Conservation (phyloP, 2,797 vertebrate genomes). For the Sarcoramphus papa region DNA sequence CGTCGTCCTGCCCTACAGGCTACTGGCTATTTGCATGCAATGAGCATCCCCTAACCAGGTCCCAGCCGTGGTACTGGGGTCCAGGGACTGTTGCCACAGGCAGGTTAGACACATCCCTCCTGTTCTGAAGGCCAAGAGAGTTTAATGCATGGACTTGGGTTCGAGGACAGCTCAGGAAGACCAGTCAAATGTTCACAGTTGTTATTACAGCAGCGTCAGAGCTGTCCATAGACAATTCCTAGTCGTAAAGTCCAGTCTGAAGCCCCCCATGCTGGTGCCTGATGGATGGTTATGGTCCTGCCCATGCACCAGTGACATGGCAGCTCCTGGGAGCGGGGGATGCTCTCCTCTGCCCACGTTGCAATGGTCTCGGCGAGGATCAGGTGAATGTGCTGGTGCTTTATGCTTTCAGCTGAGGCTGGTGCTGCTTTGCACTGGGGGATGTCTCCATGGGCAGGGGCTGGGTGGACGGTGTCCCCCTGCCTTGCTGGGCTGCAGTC, state of each 20-base stretch:
- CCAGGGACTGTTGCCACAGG: not conserved
- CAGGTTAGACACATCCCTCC: not conserved
- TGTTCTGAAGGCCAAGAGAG: not conserved
- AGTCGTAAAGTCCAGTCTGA: not conserved
- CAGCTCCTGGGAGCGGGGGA: not conserved
- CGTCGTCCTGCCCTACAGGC: not conserved
- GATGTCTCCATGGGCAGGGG: not conserved
- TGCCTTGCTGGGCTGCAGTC: not conserved
- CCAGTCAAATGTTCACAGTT: not conserved
- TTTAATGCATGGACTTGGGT: not conserved
- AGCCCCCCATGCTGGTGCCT: not conserved
- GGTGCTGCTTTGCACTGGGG: not conserved
- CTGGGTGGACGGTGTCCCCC: not conserved
- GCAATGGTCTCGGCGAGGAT: not conserved
- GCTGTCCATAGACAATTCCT: not conserved
- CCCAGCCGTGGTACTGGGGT: not conserved
- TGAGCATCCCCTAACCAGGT: not conserved
- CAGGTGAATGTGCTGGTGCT: not conserved
- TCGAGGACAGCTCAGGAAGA: not conserved
- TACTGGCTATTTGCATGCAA: not conserved
- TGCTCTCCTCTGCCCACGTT: not conserved
- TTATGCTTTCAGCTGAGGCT: not conserved
- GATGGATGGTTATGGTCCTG: rapidly evolving
- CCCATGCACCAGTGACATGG: rapidly evolving
- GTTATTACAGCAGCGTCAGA: not conserved